phyloP scores from a whole-genome alignment of 2,113 vertebrate genomes.

The Illadopsis cleaveri region DNA sequence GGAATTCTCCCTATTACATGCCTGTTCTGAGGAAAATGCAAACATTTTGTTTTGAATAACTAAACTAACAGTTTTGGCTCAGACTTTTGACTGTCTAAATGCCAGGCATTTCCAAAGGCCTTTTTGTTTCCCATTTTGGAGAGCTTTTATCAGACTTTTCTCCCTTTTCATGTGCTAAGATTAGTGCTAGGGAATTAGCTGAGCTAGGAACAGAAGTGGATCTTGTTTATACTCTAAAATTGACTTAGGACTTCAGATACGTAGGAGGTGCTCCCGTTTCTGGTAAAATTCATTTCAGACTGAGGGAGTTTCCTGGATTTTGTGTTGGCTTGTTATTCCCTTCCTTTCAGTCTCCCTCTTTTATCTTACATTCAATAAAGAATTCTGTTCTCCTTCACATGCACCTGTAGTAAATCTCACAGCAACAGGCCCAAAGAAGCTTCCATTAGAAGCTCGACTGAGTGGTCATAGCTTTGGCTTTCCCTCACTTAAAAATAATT shows the following conservation, averaged over 20 bases:
- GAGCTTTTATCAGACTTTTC: slow-evolving; percentile 11
- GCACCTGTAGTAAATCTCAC: background rate
- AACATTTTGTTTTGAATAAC: slow-evolving; percentile 38
- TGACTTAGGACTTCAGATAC: background rate
- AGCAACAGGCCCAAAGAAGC: background rate
- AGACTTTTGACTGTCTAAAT: slow-evolving; percentile 6
- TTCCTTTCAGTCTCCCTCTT: background rate
- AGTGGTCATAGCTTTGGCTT: background rate
- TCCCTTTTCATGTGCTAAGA: background rate
- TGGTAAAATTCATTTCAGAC: background rate
- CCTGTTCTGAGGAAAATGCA: slow-evolving; percentile 21
- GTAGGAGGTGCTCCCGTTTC: background rate
- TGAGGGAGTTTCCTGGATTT: background rate
- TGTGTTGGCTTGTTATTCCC: background rate
- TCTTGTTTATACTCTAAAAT: background rate
- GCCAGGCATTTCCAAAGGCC: slow-evolving; percentile 13
- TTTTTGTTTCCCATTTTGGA: slow-evolving; percentile 42
- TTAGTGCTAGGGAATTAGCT: background rate
- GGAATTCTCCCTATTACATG: background rate
- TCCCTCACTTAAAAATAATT: background rate
- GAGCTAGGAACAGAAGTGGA: background rate
- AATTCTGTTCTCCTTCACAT: background rate
- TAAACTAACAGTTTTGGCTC: slow-evolving; percentile 34
- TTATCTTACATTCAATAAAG: background rate
- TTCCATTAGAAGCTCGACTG: background rate